Conservation (phyloP, 1,140 invertebrate genomes). For the Lineus longissimus region DNA sequence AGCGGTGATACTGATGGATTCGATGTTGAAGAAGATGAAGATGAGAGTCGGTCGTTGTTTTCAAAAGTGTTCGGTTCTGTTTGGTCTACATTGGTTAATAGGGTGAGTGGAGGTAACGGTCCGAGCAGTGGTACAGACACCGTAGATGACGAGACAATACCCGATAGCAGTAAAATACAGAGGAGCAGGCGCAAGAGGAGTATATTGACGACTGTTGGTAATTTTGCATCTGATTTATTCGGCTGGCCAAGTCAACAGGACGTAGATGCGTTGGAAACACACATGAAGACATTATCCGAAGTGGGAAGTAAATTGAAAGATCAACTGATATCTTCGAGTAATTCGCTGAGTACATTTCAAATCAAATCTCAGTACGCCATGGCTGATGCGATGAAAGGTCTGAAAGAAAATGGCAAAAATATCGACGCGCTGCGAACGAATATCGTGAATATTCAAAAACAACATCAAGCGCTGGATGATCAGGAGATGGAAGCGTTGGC, state of each 20-base stretch:
- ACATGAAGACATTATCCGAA: background rate
- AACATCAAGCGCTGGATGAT: constrained; percentile 4
- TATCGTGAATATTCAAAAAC: constrained; percentile 3
- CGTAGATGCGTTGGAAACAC: background rate
- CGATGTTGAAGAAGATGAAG: background rate
- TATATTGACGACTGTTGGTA: background rate
- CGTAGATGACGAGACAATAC: too few species aligned
- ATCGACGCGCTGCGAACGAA: background rate
- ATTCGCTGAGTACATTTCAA: constrained; percentile 4
- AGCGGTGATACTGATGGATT: background rate
- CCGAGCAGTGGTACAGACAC: too few species aligned
- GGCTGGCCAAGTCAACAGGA: constrained; percentile 5
- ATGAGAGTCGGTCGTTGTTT: background rate
- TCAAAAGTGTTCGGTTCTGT: background rate
- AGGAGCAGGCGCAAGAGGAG: background rate
- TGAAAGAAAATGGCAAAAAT: constrained; percentile 7
- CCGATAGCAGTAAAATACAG: background rate
- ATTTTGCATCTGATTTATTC: constrained; percentile 7
- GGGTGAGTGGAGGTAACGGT: background rate
- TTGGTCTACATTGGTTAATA: background rate
- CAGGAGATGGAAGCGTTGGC: background rate
- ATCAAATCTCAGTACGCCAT: constrained; percentile 5
- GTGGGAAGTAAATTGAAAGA: constrained; percentile 7
- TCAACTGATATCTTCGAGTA: background rate
- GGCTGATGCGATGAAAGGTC: constrained; percentile 5